phyloP scores from a whole-genome alignment of 2,888 invertebrate species.

The Cerastis leucographa region DNA sequence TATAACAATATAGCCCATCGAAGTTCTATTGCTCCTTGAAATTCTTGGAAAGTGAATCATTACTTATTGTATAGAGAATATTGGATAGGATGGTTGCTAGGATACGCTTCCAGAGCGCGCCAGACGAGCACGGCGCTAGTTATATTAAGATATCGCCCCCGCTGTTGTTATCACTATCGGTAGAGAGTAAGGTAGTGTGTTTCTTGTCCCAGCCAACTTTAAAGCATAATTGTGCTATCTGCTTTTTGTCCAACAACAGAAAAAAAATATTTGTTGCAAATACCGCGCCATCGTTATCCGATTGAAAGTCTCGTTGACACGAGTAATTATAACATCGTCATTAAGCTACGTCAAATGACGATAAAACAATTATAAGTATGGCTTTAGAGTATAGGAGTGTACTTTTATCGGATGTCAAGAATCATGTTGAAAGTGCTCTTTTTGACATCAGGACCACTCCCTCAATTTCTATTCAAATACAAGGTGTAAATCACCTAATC shows the following conservation, averaged over 20 bases:
- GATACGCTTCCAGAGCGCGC: slow-evolving; percentile 24
- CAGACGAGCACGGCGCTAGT: slow-evolving; percentile 13
- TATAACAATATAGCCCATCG: slow-evolving; percentile 5
- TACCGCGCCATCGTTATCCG: not conserved
- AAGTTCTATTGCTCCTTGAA: slow-evolving; percentile 18
- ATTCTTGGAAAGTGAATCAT: slow-evolving; percentile 44
- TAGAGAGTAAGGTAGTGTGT: not conserved
- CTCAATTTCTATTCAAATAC: not conserved
- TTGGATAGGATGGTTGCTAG: slow-evolving; percentile 44
- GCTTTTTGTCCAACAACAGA: not conserved
- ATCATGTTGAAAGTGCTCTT: not conserved
- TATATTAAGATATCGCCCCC: slow-evolving; percentile 9
- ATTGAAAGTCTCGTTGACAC: not conserved
- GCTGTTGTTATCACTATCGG: not conserved
- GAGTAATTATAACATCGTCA: not conserved
- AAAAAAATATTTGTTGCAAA: too few species aligned
- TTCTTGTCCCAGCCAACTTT: not conserved
- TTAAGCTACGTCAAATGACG: not conserved
- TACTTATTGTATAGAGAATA: slow-evolving; percentile 29
- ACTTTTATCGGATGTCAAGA: not conserved
- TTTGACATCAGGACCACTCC: not conserved
- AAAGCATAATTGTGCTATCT: not conserved
- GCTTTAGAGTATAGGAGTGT: not conserved
- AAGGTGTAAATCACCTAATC: too few species aligned
- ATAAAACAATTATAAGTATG: not conserved